Evolutionary conservation across 2,888 invertebrate species (phyloP).

Genomic region (Galerucella nymphaeae): DNA sequence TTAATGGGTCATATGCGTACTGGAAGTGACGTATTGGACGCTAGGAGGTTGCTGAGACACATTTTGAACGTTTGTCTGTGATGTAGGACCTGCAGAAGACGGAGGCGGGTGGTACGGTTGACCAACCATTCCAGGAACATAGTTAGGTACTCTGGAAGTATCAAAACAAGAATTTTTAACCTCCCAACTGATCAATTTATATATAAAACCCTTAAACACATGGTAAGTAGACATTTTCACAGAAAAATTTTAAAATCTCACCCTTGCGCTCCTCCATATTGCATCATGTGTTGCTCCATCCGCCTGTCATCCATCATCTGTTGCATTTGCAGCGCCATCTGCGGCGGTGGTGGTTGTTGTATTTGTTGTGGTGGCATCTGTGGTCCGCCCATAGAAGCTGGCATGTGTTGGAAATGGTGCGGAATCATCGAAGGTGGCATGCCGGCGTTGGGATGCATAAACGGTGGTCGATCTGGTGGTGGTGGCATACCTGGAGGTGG

Average conservation of each 20-base stretch:
- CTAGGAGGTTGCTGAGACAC: conserved; percentile 47
- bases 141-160: conserved; percentile 39
- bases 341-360: conserved; percentile 1
- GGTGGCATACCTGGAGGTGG: conserved; percentile 35
- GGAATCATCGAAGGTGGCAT: conserved; percentile 11
- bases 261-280: conserved; percentile 41
- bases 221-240: neutral
- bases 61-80: conserved; percentile 48
- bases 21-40: conserved; percentile 51
- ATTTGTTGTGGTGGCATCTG: conserved; percentile 28
- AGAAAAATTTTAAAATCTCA: conserved; percentile 32
- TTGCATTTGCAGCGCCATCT: conserved; percentile 35
- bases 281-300: conserved; percentile 34
- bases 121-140: conserved; percentile 40
- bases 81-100: conserved; percentile 31
- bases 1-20: conserved; percentile 52
- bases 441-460: conserved; percentile 33
- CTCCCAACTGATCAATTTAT: too few species aligned
- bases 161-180: too few species aligned
- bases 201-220: too few species aligned
- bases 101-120: conserved; percentile 38
- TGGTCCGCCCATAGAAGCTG: conserved; percentile 27
- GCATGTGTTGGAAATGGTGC: conserved; percentile 36
- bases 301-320: conserved; percentile 42
- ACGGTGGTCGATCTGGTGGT: conserved; percentile 42